phyloP scores from a whole-genome alignment of 2,888 invertebrate genomes.

The Leptinotarsa haldemani region DNA sequence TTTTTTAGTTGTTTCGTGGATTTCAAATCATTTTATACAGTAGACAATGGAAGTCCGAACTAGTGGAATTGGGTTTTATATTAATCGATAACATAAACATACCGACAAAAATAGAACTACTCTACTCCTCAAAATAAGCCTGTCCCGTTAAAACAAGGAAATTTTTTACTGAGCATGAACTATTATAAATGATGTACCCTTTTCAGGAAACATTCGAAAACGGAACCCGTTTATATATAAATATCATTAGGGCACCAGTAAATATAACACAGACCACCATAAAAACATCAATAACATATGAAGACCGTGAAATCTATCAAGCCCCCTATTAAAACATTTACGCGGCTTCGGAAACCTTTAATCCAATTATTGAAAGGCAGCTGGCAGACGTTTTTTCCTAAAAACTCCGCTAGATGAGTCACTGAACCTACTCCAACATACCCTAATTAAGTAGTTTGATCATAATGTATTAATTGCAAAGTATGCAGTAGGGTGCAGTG shows the following conservation, averaged over 20 bases:
- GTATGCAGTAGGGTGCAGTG: constrained; percentile 63
- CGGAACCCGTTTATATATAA: background rate
- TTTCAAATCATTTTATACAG: no score
- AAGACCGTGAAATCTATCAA: constrained; percentile 15
- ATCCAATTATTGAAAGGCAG: constrained; percentile 16
- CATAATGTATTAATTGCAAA: constrained; percentile 65
- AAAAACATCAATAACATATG: constrained; percentile 8
- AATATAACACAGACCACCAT: constrained; percentile 1
- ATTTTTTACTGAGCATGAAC: no score
- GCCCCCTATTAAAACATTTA: constrained; percentile 10
- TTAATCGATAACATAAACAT: no score
- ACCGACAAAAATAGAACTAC: no score
- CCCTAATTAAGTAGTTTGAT: constrained; percentile 65
- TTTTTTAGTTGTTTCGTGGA: no score
- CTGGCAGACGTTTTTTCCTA: constrained; percentile 14
- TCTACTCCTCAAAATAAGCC: no score
- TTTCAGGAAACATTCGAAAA: no score
- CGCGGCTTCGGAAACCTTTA: constrained; percentile 22
- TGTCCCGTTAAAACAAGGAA: no score
- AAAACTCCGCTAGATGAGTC: constrained; percentile 49
- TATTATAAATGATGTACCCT: no score
- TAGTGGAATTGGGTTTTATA: no score
- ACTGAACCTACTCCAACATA: constrained; percentile 57
- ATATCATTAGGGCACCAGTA: background rate
- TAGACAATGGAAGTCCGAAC: no score